Evolutionary conservation across 2,888 invertebrate genomes (phyloP).

Genomic region (Nemotelus nigrinus): DNA sequence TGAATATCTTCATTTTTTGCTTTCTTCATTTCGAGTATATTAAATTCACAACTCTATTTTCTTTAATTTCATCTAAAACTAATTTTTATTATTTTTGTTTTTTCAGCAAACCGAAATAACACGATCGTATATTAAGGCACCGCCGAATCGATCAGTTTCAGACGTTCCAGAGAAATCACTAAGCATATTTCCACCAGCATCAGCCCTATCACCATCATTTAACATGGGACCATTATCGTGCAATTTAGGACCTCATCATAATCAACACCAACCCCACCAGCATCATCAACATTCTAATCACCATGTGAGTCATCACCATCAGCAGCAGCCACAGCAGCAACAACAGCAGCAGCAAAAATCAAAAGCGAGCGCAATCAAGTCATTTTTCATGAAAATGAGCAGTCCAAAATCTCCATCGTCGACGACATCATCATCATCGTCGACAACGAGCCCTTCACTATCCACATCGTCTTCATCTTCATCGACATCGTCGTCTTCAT

Average conservation of each 20-base stretch:
- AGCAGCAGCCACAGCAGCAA: slow-evolving; percentile 47
- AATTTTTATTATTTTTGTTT: too few species aligned
- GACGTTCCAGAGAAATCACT: slow-evolving; percentile 70
- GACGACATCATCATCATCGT: slow-evolving; percentile 53
- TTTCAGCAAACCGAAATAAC: slow-evolving; percentile 75
- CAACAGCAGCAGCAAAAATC: slow-evolving; percentile 58
- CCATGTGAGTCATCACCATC: slow-evolving; percentile 25
- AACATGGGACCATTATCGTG: slow-evolving; percentile 52
- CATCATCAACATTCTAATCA: slow-evolving; percentile 45
- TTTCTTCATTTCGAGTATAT: too few species aligned
- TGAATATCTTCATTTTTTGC: too few species aligned
- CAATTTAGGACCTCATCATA: slow-evolving; percentile 53
- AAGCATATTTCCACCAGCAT: slow-evolving; percentile 55
- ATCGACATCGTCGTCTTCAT: slow-evolving; percentile 47
- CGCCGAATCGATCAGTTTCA: slow-evolving; percentile 75
- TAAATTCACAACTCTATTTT: too few species aligned
- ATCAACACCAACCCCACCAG: slow-evolving; percentile 39
- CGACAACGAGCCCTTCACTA: slow-evolving; percentile 49
- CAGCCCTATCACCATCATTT: slow-evolving; percentile 48
- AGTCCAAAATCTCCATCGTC: slow-evolving; percentile 62
- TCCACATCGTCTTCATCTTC: slow-evolving; percentile 50
- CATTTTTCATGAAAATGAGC: slow-evolving; percentile 64
- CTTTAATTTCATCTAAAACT: too few species aligned
- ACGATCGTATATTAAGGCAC: slow-evolving; percentile 73
- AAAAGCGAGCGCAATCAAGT: slow-evolving; percentile 64